phyloP scores from a whole-genome alignment of 2,888 invertebrate genomes.

The Sphaerophoria taeniata region DNA sequence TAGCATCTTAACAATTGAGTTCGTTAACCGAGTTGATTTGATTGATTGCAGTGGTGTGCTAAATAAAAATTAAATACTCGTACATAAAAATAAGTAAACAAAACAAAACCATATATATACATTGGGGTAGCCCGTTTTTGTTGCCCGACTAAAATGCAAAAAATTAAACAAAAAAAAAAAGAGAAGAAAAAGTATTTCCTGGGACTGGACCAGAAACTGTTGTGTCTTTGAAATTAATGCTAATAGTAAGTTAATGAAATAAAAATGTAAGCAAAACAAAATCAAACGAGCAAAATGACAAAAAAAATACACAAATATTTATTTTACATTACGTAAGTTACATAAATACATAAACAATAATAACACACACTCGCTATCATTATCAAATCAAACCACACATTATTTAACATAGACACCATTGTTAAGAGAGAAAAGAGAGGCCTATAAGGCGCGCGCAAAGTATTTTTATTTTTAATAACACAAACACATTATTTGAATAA shows the following conservation, averaged over 20 bases:
- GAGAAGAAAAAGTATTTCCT: slow-evolving; percentile 79
- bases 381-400: slow-evolving; percentile 44
- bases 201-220: slow-evolving; percentile 83
- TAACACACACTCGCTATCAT: slow-evolving; percentile 59
- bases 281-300: slow-evolving; percentile 71
- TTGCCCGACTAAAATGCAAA: slow-evolving; percentile 57
- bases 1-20: slow-evolving; percentile 75
- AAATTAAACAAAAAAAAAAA: neutral
- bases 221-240: slow-evolving; percentile 81
- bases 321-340: slow-evolving; percentile 72
- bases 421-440: slow-evolving; percentile 36
- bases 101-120: too few species aligned
- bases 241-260: slow-evolving; percentile 75
- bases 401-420: slow-evolving; percentile 48
- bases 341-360: slow-evolving; percentile 61
- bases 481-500: neutral
- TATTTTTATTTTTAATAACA: slow-evolving; percentile 69
- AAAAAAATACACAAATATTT: slow-evolving; percentile 72
- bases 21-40: slow-evolving; percentile 59
- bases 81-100: too few species aligned
- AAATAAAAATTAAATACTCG: slow-evolving; percentile 76
- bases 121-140: slow-evolving; percentile 75
- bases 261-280: slow-evolving; percentile 62
- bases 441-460: slow-evolving; percentile 73
- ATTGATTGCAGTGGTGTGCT: slow-evolving; percentile 80